A percentile compares a stretch with the other conserved stretches of the same genome.
phyloP scores from a whole-genome alignment of 2,113 vertebrate genomes.

The Myrmecobius fasciatus region DNA sequence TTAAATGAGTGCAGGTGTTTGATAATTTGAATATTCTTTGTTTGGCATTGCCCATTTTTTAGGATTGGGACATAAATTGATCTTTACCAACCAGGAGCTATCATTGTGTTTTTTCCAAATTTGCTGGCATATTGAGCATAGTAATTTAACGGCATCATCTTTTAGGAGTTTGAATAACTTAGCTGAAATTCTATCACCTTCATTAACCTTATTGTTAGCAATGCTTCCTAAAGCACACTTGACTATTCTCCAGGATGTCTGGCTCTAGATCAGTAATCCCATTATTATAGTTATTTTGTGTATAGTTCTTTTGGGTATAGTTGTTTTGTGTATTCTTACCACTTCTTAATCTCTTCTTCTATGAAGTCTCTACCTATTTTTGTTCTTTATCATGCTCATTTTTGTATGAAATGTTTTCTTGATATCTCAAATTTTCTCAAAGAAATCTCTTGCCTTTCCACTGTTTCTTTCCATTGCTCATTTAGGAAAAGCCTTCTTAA shows the following conservation, averaged over 20 bases:
- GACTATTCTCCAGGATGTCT: background rate
- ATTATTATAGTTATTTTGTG: background rate
- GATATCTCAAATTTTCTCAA: background rate
- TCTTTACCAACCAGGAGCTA: background rate
- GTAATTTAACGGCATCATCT: background rate
- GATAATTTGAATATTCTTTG: background rate
- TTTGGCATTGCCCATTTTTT: background rate
- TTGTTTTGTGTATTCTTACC: background rate
- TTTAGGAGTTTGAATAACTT: background rate
- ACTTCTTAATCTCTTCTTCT: background rate
- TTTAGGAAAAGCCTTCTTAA: background rate
- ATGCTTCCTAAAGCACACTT: background rate
- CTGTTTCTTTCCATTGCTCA: background rate
- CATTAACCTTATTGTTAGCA: background rate
- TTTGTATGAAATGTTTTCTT: no score
- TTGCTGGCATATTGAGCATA: background rate
- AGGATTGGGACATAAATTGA: background rate
- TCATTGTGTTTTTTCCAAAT: background rate
- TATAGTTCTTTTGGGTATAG: background rate
- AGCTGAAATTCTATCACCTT: background rate
- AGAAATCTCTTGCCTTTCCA: background rate
- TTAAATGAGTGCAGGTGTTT: background rate
- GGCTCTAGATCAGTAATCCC: background rate
- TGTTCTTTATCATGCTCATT: background rate
- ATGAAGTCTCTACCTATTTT: background rate